Evolutionary conservation across 2,888 invertebrate genomes (phyloP), one percentile per base, ranked within the genome.

Genomic region (Dynastes grantii): DNA sequence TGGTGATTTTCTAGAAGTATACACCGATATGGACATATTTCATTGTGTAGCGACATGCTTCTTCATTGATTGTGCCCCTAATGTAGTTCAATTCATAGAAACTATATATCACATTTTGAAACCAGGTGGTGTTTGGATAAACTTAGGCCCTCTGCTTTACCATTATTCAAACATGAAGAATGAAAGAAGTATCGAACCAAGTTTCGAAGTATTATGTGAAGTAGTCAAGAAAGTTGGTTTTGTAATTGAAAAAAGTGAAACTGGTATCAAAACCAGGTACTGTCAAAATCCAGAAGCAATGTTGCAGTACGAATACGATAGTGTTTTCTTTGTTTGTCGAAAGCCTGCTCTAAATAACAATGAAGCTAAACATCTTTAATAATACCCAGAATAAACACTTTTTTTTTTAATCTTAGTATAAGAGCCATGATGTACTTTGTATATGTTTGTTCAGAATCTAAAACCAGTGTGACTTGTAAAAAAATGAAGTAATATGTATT

Each of bases 31-130:
- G 63, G 92, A 94, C 80, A 91, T 93, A 73, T 98, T 98, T 95
- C 94, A 98, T 85, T 97, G 97, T 87, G 94, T 99, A 0, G 96
- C 97, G 0, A 98, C 98, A 0, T 98, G 98, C 83, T 99, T 99
- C 90, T 99, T 99, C 88, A 96, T 99, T 77, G 99, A 99, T 89
- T 99, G 99, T 85, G 98, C 98, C 0, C 96, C 96, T 79, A 99
- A 99, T 88, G 94, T 99, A 22, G 95, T 98, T 2, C 95, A 96
- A 85, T 99, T 98, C 86, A 94, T 99, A 49, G 97, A 98, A 90
- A 93, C 95, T 68, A 98, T 99, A 87, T 95, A 94, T 88, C 92
- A 92, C 84, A 96, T 98, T 83, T 89, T 99, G 6, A 95, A 95
- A 86, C 97, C 97, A 0, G 98, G 96, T 0, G 97, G 96, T 0